These are phyloP conservation scores for Eubucco bourcierii DNA, from an alignment of 2,113 vertebrate species.

Conservation along the genomic window DNA sequence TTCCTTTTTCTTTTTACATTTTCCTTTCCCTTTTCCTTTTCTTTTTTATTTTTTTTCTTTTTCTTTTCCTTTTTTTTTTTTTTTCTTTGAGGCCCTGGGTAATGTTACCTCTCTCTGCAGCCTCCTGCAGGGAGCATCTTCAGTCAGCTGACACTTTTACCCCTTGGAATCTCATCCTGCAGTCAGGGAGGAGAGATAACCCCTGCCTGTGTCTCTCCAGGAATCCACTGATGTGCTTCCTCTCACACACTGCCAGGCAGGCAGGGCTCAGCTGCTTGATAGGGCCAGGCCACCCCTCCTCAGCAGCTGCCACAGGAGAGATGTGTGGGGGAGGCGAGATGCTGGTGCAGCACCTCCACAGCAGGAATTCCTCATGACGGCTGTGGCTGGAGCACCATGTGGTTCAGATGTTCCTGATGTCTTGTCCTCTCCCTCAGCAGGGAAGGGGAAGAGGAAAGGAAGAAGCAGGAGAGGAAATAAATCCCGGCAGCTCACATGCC, in stretches of 20 bases:
- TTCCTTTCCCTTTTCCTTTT: too few relatives aligned
- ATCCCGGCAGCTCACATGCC: not conserved
- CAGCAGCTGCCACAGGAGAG: not conserved
- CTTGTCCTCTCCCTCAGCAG: not conserved
- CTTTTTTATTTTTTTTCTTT: too few relatives aligned
- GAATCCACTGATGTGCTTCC: not conserved
- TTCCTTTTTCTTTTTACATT: too few relatives aligned
- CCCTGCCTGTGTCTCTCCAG: not conserved
- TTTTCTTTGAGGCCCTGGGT: constrained; percentile 7
- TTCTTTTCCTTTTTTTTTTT: not conserved
- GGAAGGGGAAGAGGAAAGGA: not conserved
- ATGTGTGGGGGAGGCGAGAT: not conserved
- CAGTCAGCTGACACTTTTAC: not conserved
- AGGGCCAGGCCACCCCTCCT: not conserved
- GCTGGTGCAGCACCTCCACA: not conserved
- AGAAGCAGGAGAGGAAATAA: not conserved
- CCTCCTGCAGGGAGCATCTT: not conserved
- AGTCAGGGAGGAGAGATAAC: not conserved
- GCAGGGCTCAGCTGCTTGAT: not conserved
- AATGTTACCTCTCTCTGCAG: not conserved
- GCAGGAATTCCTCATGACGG: not conserved
- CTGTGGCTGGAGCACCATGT: not conserved
- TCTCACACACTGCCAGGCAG: not conserved
- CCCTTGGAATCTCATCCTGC: not conserved
- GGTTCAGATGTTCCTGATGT: not conserved